phyloP scores from a whole-genome alignment of 2,797 vertebrate species.

The Gallinago nigripennis region DNA sequence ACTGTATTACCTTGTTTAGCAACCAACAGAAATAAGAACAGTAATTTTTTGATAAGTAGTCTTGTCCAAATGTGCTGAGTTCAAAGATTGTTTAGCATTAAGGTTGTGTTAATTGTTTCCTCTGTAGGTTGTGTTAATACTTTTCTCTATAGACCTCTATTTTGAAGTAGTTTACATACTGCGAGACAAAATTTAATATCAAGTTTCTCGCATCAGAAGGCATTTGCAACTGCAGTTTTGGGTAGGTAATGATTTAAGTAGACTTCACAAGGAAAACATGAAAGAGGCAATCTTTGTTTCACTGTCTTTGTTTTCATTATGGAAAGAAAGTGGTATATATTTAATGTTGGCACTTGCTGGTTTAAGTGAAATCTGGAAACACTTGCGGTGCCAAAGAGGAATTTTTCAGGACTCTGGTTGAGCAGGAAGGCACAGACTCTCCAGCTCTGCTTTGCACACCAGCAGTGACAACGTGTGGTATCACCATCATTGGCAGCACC shows the following conservation, averaged over 20 bases:
- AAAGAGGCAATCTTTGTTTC: neutral
- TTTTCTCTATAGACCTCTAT: neutral
- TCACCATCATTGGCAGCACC: neutral
- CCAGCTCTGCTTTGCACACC: neutral
- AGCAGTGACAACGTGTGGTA: rapidly evolving
- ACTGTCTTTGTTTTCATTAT: neutral
- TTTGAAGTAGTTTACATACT: neutral
- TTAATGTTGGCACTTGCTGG: neutral
- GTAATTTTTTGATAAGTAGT: constrained; percentile 44
- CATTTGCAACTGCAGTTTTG: neutral
- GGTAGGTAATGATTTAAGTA: neutral
- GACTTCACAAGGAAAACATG: neutral
- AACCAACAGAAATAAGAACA: constrained; percentile 44
- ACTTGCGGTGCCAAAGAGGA: neutral
- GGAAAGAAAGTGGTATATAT: neutral
- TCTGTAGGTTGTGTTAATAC: constrained; percentile 8
- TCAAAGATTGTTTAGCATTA: constrained; percentile 38
- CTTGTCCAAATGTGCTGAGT: constrained; percentile 35
- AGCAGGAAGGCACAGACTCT: neutral
- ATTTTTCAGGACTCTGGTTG: neutral
- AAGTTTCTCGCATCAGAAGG: neutral
- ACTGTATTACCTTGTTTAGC: constrained; percentile 43
- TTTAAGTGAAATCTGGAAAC: neutral
- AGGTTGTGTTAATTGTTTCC: constrained; percentile 21
- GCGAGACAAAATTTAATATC: neutral